Conservation (phyloP, 2,888 invertebrate genomes). For the Galeopsomyia nigrocyanea region DNA sequence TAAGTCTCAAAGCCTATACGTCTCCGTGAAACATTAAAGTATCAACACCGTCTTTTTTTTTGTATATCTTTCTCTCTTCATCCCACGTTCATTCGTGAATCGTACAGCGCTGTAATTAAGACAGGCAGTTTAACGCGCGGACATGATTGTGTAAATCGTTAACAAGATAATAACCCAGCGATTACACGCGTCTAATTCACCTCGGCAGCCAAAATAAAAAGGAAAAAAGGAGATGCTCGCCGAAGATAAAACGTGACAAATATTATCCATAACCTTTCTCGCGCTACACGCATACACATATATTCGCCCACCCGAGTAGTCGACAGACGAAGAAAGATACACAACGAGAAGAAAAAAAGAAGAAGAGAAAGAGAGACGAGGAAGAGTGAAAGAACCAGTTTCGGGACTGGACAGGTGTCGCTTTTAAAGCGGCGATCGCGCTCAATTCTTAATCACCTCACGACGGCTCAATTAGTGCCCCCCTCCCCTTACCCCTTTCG, state of each 20-base stretch:
- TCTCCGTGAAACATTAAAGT: too few species aligned
- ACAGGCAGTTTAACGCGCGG: conserved; percentile 35
- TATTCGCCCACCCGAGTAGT: not conserved
- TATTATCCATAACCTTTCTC: conserved; percentile 62
- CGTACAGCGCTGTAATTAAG: conserved; percentile 38
- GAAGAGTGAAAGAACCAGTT: conserved; percentile 38
- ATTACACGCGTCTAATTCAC: conserved; percentile 64
- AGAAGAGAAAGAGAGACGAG: conserved; percentile 27
- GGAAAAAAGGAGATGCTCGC: conserved; percentile 61
- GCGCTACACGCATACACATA: conserved; percentile 42
- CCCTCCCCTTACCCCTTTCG: conserved; percentile 48
- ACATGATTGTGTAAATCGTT: conserved; percentile 52
- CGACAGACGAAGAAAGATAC: not conserved
- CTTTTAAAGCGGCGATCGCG: conserved; percentile 43
- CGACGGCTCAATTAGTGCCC: conserved; percentile 47
- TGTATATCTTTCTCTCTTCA: conserved; percentile 15
- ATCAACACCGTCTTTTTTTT: not conserved
- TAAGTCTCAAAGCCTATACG: too few species aligned
- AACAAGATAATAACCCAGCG: conserved; percentile 65
- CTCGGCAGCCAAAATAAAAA: conserved; percentile 43
- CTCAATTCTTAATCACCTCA: conserved; percentile 45
- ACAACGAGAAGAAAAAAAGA: conserved; percentile 32
- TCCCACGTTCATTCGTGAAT: conserved; percentile 34
- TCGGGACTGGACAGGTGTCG: conserved; percentile 50
- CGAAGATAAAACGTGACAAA: conserved; percentile 65